Base-by-base conservation (phyloP, 2,113 vertebrate species). In the Ophthalmotilapia sp. region DNA sequence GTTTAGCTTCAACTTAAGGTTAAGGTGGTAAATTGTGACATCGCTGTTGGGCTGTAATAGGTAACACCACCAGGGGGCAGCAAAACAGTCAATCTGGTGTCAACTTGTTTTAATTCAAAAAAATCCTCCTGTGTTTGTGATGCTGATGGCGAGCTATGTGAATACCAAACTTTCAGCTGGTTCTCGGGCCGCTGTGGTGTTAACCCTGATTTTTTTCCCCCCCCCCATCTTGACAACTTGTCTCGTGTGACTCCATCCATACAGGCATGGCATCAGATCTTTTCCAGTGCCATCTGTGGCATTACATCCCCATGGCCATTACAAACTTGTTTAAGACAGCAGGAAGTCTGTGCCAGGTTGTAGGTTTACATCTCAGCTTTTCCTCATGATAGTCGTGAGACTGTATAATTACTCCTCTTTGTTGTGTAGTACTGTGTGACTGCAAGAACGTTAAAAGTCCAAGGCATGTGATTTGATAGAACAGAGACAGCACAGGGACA, bases 201-300 rank as follows among this genome's bases (percentile, higher is more conserved):
- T 82, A 93, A 94, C 90, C 82, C 73, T 86, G n/a, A 81, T 65
- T 65, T 65, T 15, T 33, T 9, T 1, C 0, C 7, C 7, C 1
- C 79, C 55, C 11, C 54, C 81, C 84, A 89, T 88, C 38, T 42
- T 53, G 68, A 82, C 47, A 42, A 86, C 54, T 87, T 65, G 77
- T 87, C 62, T 88, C 88, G 42, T 89, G 79, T 90, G 84, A 87
- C 15, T 87, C 29, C 84, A 88, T 90, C 58, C 88, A 86, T 93
- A 62, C 87, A 90, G 90, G 94, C 94, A 95, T 96, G 94, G 73
- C 21, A 85, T 91, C 85, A 89, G 80, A 90, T 17, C 87, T 83
- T 54, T 80, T 79, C 54, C 82, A 83, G 47, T 77, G 60, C 49
- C 90, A 80, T 86, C 89, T 83, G 53, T 87, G 65, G 62, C 91